Percentiles rank a stretch among this genome's conserved stretches.
Evolutionary conservation across 2,888 invertebrate species (phyloP).

Genomic region (Desoria tigrina): DNA sequence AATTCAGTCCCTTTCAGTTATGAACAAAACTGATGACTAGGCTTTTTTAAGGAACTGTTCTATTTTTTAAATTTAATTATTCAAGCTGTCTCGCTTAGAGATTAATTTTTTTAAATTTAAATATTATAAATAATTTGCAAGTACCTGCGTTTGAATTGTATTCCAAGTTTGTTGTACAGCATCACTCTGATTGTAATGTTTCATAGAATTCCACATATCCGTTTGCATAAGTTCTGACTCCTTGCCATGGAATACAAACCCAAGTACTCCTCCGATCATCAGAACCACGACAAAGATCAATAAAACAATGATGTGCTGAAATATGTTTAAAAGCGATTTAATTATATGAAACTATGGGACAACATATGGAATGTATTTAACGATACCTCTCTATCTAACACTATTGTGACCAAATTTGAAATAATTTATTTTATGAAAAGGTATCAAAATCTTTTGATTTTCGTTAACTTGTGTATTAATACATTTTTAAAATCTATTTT

Average conservation of each 20-base stretch:
- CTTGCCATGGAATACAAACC: conserved; percentile 85
- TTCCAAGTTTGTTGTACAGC: conserved; percentile 83
- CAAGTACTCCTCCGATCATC: conserved; percentile 85
- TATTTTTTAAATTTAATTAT: background rate
- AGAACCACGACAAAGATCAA: conserved; percentile 86
- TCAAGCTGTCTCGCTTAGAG: background rate
- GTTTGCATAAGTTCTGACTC: conserved; percentile 73
- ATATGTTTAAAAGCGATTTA: too few species aligned
- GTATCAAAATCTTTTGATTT: background rate
- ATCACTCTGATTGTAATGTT: conserved; percentile 69
- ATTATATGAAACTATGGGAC: conserved; percentile 27
- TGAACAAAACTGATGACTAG: too few species aligned
- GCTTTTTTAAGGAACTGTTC: too few species aligned
- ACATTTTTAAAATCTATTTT: too few species aligned
- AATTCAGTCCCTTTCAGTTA: too few species aligned
- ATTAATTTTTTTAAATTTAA: background rate
- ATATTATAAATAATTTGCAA: background rate
- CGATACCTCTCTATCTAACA: too few species aligned
- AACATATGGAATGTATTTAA: too few species aligned
- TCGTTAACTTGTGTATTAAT: too few species aligned
- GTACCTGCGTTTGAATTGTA: conserved; percentile 72
- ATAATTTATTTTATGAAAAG: too few species aligned
- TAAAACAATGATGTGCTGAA: conserved; percentile 84
- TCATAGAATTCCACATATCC: conserved; percentile 75
- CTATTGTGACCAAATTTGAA: too few species aligned